A percentile compares a stretch with the other conserved stretches of the same genome.
phyloP scores from a whole-genome alignment of 2,113 vertebrate genomes.

The Malurus alboscapulatus region DNA sequence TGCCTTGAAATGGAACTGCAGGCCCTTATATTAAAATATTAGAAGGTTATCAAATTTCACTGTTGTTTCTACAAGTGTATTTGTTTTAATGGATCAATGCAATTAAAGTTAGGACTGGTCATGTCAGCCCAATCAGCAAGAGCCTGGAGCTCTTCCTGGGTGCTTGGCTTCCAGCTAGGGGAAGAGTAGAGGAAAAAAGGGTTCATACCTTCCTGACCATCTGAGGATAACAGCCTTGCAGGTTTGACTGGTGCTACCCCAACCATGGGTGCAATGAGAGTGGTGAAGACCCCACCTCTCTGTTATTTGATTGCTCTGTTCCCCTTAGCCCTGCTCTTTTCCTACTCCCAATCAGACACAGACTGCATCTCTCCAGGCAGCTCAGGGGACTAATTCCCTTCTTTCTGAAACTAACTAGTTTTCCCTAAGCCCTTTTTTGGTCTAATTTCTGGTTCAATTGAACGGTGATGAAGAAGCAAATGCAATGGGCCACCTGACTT shows the following conservation, averaged over 20 bases:
- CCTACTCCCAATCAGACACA: neutral
- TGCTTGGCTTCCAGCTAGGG: neutral
- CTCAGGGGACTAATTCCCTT: neutral
- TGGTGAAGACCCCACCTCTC: neutral
- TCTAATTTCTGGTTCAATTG: neutral
- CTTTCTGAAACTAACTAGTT: neutral
- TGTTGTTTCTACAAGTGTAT: neutral
- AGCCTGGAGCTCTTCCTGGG: neutral
- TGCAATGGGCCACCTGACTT: accelerated
- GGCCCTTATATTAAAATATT: slow-evolving; percentile 33
- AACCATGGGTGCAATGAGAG: neutral
- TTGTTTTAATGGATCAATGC: neutral
- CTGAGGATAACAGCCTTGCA: neutral
- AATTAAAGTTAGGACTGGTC: neutral
- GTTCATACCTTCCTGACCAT: neutral
- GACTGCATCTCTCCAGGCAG: neutral
- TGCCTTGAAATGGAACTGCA: neutral
- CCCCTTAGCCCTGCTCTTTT: accelerated
- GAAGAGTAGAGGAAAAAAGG: neutral
- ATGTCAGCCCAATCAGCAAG: neutral
- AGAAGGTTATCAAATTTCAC: slow-evolving; percentile 49
- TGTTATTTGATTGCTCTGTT: neutral
- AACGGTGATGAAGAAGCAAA: neutral
- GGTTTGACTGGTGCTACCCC: neutral
- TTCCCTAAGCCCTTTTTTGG: neutral